Percentiles rank a stretch among this genome's conserved stretches.
Conservation (phyloP, 2,888 invertebrate genomes). For the Cistogaster globosa region DNA sequence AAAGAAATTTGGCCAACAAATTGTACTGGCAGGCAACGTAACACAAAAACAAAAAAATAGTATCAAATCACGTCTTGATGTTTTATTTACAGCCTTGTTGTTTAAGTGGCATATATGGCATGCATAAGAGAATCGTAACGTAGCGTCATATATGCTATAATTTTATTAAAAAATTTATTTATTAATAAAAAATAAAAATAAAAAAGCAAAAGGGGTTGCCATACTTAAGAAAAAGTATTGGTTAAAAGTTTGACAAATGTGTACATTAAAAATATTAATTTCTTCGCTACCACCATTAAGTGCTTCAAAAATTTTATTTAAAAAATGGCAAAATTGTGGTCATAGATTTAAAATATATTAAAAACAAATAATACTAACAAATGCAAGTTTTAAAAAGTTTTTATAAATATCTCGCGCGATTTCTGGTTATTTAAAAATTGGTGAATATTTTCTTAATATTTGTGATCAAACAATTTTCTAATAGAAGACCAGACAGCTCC, state of each 20-base stretch:
- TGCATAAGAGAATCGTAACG: slow-evolving; percentile 41
- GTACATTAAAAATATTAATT: slow-evolving; percentile 52
- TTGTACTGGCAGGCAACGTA: slow-evolving; percentile 37
- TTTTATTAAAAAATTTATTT: slow-evolving; percentile 49
- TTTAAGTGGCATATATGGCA: slow-evolving; percentile 41
- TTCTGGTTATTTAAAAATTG: slow-evolving; percentile 58
- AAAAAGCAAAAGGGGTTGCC: slow-evolving; percentile 46
- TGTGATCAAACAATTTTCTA: slow-evolving; percentile 41
- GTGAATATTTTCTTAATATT: slow-evolving; percentile 47
- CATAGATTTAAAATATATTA: slow-evolving; percentile 40
- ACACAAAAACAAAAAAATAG: slow-evolving; percentile 47
- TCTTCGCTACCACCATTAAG: slow-evolving; percentile 34
- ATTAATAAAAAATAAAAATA: slow-evolving; percentile 32
- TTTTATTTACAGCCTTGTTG: slow-evolving; percentile 53
- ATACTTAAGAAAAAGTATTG: slow-evolving; percentile 31
- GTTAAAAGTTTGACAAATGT: slow-evolving; percentile 53
- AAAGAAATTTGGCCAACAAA: slow-evolving; percentile 51
- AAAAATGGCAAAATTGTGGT: slow-evolving; percentile 66
- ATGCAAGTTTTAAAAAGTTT: slow-evolving; percentile 58
- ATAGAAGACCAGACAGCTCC: slow-evolving; percentile 66
- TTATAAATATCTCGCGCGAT: slow-evolving; percentile 50
- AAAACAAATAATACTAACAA: slow-evolving; percentile 38
- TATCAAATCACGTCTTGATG: slow-evolving; percentile 29
- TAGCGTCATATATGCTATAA: slow-evolving; percentile 61
- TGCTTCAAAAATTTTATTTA: slow-evolving; percentile 54